phyloP scores from a whole-genome alignment of 2,113 vertebrate genomes.

The Alexandromys fortis region DNA sequence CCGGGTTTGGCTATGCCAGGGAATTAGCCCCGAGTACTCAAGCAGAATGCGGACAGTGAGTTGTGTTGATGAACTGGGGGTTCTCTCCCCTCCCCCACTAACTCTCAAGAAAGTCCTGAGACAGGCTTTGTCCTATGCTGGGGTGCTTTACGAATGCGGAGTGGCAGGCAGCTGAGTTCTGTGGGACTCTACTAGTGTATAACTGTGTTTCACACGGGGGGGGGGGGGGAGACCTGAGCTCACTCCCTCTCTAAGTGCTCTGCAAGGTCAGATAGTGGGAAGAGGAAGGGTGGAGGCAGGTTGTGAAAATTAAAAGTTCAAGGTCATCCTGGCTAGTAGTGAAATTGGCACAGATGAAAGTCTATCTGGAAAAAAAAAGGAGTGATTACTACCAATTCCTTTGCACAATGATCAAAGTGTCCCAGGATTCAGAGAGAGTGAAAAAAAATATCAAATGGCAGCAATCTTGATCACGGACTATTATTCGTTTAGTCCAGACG shows the following conservation, averaged over 20 bases:
- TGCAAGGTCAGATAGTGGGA: neutral
- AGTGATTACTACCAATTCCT: neutral
- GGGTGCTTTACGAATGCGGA: neutral
- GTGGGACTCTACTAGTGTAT: neutral
- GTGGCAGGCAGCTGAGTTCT: neutral
- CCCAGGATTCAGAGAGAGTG: neutral
- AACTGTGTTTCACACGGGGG: neutral
- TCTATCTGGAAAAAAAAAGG: neutral
- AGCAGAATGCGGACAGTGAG: neutral
- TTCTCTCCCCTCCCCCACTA: neutral
- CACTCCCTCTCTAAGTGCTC: constrained; percentile 8
- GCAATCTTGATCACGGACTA: neutral
- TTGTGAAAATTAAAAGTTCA: neutral
- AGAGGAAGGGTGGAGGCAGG: no score
- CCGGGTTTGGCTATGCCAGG: neutral
- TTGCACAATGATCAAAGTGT: neutral
- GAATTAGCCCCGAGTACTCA: neutral
- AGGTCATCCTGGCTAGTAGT: neutral
- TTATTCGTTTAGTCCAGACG: no score
- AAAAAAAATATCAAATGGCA: neutral
- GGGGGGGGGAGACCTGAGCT: neutral
- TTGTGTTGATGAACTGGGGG: neutral
- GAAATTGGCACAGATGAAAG: neutral
- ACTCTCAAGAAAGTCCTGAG: neutral
- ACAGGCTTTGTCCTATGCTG: neutral